phyloP scores from a whole-genome alignment of 2,888 invertebrate genomes.

The Slavum lentiscoides region DNA sequence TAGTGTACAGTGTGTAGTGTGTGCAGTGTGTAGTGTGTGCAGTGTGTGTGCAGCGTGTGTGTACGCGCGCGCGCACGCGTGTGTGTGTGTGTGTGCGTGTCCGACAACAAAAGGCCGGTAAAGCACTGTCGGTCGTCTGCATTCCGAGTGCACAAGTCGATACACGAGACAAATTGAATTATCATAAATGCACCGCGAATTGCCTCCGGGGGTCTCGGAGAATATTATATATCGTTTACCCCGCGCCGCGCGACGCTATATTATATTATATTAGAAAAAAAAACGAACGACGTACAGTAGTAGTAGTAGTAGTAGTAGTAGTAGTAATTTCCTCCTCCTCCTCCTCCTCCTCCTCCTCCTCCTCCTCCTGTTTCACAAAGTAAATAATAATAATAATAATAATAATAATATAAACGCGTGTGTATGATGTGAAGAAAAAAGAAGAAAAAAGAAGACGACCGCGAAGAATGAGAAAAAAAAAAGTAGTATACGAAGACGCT shows the following conservation, averaged over 20 bases:
- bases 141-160: conserved; percentile 33
- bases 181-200: conserved; percentile 23
- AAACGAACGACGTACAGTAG: too few relatives aligned
- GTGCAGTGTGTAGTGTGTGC: too few relatives aligned
- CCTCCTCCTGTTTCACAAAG: not conserved
- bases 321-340: too few relatives aligned
- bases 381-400: not conserved
- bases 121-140: conserved; percentile 26
- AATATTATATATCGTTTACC: conserved; percentile 14
- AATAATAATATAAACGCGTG: not conserved
- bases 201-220: conserved; percentile 16
- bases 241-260: not conserved
- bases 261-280: too few relatives aligned
- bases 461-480: not conserved
- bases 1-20: too few relatives aligned
- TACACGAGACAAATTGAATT: conserved; percentile 37
- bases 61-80: too few relatives aligned
- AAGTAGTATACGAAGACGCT: not conserved
- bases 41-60: not conserved
- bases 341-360: not conserved
- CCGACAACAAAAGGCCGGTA: conserved; percentile 34
- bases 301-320: too few relatives aligned
- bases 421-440: too few relatives aligned
- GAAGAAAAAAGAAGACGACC: not conserved
- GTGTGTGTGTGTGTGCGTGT: conserved; percentile 4